Evolutionary conservation across 2,888 invertebrate species (phyloP), one percentile per base, ranked within the genome.

Genomic region (Eremobia ochroleuca): DNA sequence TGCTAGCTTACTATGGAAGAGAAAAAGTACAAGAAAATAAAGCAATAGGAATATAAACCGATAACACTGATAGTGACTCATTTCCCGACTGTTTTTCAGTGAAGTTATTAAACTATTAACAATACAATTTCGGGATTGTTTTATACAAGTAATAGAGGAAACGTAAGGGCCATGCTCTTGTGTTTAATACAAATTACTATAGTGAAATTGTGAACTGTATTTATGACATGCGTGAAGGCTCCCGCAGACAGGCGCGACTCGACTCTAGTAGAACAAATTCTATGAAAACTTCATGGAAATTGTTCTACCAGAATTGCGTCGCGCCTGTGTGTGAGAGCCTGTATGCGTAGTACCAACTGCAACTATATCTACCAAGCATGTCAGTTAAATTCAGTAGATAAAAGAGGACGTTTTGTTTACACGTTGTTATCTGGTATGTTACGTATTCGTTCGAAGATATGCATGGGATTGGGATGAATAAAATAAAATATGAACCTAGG

Each of bases 11-110:
- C 13, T 52, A 52, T 25, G 52, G 9, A 52, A 25, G 9, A 43
- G 28, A n/a, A 52, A 64, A 49, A n/a, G n/a, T 31, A 66, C 21
- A 59, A 37, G 21, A 55, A 81, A 79, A 67, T 67, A 67, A 76
- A 52, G n/a, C 64, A 69, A 78, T 58, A 69, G 40, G 15, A 77
- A 21, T 55, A 83, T 66, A 62, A 72, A 65, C 67, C 40, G 64
- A 79, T 84, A 74, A 71, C 28, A 28, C 15, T 31, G 31, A 59
- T 82, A 81, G 69, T 77, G 73, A 81, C 76, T 85, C 70, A 79
- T 67, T 84, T 71, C 55, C 66, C 49, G 21, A 66, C 43, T 62
- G 73, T 73, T 83, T 83, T 70, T 61, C 69, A 83, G 43, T 70
- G 61, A 66, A 74, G 46, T 62, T 81, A 62, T 70, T 62, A 73